Base-by-base conservation (phyloP, 1,140 invertebrate species). In the Papilio xuthus region DNA sequence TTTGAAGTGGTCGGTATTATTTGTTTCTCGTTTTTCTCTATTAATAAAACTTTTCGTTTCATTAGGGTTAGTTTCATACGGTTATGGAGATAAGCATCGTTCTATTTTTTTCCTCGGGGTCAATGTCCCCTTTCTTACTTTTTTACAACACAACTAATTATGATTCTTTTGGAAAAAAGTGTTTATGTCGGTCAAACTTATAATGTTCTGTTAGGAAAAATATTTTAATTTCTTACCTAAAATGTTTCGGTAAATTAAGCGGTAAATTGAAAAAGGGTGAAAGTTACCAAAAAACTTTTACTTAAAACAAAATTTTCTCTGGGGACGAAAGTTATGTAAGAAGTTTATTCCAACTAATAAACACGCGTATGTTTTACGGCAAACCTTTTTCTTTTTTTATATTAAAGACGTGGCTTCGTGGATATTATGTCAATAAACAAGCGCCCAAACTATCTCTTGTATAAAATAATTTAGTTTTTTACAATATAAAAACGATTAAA, bases 331-430 rank as follows among this genome's bases (percentile, higher is more conserved):
- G 23, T 26, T 26, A 26, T 23, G 12, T 26, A 60, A 26, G 20
- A 60, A 60, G 56, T 60, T 60, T 26, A 28, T 2, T 60, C 13
- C 56, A 10, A 53, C 44, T 47, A 47, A 47, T 26, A 26, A 60
- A 60, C 23, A 13, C 8, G 10, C 56, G 56, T 26, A 26, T 26
- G 56, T 60, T 60, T 60, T 60, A 60, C 23, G 10, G 12, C 56
- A n/a, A 60, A 60, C 56, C 56, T 60, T 60, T 60, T 60, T 60
- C 56, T 60, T 60, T 60, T n/a, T 60, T 60, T 60, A 60, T 60
- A 60, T 26, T 26, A 60, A 60, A 60, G 56, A 60, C 56, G 56
- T 60, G 56, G 56, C 12, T 26, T 26, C 23, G 23, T 13, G 23
- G 56, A 60, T 12, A 60, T 60, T 60, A 56, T 6, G 26, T 60